Conservation (phyloP, 64 coral and sea anemone genomes). For the Hydrozoanthus tunicans region DNA sequence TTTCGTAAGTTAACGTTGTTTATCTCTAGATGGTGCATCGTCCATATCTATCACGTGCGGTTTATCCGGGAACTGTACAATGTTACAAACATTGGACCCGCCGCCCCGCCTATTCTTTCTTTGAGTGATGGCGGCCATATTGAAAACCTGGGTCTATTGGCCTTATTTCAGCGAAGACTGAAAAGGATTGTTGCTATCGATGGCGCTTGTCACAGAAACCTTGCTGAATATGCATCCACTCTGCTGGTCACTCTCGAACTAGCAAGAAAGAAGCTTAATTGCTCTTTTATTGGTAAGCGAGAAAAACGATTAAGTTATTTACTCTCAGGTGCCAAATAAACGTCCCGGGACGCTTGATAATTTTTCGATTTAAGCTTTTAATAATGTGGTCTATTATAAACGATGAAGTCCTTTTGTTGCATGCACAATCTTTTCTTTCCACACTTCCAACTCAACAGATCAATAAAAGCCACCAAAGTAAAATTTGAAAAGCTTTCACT, state of each 20-base stretch:
- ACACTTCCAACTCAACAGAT: too few relatives aligned
- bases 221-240: slow-evolving; percentile 7
- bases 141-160: slow-evolving; percentile 67
- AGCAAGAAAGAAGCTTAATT: slow-evolving; percentile 68
- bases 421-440: too few relatives aligned
- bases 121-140: slow-evolving; percentile 78
- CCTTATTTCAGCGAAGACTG: slow-evolving; percentile 50
- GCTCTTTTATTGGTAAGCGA: slow-evolving; percentile 9
- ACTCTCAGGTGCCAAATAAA: too few relatives aligned
- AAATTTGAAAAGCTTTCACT: too few relatives aligned
- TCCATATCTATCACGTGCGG: slow-evolving; percentile 66
- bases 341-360: too few relatives aligned
- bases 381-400: too few relatives aligned
- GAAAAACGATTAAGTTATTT: too few relatives aligned
- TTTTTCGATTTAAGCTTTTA: too few relatives aligned
- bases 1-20: too few relatives aligned
- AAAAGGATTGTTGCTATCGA: slow-evolving; percentile 62
- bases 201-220: slow-evolving; percentile 35
- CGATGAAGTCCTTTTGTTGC: too few relatives aligned
- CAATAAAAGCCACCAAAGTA: too few relatives aligned
- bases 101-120: slow-evolving; percentile 52
- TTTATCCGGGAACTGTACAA: slow-evolving; percentile 59
- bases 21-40: slow-evolving; percentile 54
- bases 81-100: slow-evolving; percentile 65
- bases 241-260: slow-evolving; percentile 51